These are phyloP conservation scores for Agrotis puta DNA, from an alignment of 2,888 invertebrate species.

Conservation along the genomic window DNA sequence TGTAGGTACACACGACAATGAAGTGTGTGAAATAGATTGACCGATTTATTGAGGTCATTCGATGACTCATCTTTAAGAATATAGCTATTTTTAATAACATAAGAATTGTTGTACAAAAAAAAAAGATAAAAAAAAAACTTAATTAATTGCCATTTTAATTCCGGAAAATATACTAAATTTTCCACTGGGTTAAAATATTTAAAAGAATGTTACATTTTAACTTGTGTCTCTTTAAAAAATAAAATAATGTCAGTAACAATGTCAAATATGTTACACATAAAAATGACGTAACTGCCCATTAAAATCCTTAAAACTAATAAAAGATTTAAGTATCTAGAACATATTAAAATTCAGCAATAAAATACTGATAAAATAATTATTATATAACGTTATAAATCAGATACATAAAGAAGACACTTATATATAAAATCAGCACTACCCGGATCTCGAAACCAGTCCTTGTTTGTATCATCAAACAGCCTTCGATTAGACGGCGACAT, in stretches of 20 bases:
- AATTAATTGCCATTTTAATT: too few species aligned
- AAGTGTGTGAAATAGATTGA: constrained; percentile 41
- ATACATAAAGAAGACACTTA: constrained; percentile 46
- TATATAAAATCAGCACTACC: constrained; percentile 46
- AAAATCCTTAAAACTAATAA: background rate
- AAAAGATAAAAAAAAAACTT: too few species aligned
- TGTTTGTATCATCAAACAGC: constrained; percentile 45
- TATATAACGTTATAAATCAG: constrained; percentile 50
- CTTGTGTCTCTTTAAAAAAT: too few species aligned
- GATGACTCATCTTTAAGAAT: constrained; percentile 11
- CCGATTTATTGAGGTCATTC: constrained; percentile 1
- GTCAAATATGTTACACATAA: background rate
- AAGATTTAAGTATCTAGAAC: constrained; percentile 28
- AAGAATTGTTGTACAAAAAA: too few species aligned
- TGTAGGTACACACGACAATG: constrained; percentile 22
- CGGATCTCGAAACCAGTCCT: constrained; percentile 67
- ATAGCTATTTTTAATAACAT: too few species aligned
- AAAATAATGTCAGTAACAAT: background rate
- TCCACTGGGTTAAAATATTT: background rate
- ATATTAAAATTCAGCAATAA: constrained; percentile 34
- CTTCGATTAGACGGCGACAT: constrained; percentile 55
- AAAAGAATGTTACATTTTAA: too few species aligned
- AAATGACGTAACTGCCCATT: constrained; percentile 2
- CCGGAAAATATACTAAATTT: background rate
- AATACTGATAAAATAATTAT: constrained; percentile 44